A percentile compares a stretch with the other conserved stretches of the same genome.
Evolutionary conservation across 2,797 vertebrate species (phyloP).

Genomic region (Bryconaethiops microstoma): DNA sequence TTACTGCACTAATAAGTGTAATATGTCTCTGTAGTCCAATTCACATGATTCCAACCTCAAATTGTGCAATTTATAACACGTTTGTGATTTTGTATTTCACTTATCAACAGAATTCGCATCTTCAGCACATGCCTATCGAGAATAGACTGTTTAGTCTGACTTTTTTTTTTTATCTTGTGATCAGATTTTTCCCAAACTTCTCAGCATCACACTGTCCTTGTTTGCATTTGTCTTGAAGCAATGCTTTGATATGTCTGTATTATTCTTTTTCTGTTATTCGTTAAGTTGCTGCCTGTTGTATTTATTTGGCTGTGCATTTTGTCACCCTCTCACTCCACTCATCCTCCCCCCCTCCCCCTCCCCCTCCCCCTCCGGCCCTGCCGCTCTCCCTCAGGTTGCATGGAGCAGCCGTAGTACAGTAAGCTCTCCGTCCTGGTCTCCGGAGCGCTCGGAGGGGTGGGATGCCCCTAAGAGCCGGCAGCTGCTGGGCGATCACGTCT

Average conservation of each 20-base stretch:
- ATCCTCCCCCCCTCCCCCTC: slow-evolving; percentile 25
- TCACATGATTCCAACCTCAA: no score
- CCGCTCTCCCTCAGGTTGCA: slow-evolving; percentile 84
- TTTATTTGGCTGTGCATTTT: slow-evolving; percentile 66
- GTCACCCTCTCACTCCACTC: slow-evolving; percentile 28
- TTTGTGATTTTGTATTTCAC: no score
- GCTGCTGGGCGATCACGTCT: slow-evolving; percentile 86
- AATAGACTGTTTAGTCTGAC: not conserved
- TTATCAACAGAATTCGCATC: no score
- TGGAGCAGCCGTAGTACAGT: slow-evolving; percentile 91
- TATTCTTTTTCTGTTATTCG: slow-evolving; percentile 51
- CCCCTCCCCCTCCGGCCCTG: slow-evolving; percentile 8
- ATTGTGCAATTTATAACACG: no score
- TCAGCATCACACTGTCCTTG: slow-evolving; percentile 49
- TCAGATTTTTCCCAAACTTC: slow-evolving; percentile 51
- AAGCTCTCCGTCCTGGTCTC: slow-evolving; percentile 94
- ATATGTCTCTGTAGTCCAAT: no score
- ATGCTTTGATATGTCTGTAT: slow-evolving; percentile 70
- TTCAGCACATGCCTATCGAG: no score
- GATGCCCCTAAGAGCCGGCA: slow-evolving; percentile 90
- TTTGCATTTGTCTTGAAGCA: slow-evolving; percentile 42
- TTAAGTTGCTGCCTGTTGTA: slow-evolving; percentile 72
- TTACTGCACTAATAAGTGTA: no score
- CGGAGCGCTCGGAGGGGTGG: slow-evolving; percentile 90
- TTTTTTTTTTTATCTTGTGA: not conserved